A percentile compares a stretch with the other conserved stretches of the same genome.
Conservation (phyloP, 1,140 invertebrate species). For the Bombus sibiricus region DNA sequence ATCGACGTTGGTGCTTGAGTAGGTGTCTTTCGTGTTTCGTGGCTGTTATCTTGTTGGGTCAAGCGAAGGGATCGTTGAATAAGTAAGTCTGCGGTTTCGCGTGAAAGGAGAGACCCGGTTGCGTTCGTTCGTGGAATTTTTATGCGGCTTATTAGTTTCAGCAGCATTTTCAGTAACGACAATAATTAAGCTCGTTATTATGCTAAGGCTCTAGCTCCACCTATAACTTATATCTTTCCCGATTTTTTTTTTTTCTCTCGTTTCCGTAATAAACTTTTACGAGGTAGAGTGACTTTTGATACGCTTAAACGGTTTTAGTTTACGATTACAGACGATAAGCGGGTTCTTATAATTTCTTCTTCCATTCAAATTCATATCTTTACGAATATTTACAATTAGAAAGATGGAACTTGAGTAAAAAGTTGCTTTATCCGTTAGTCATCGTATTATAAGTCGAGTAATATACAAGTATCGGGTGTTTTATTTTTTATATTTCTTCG, state of each 20-base stretch:
- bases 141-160: neutral
- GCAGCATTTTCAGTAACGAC: neutral
- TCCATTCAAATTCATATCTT: no score
- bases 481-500: no score
- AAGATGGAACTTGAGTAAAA: no score
- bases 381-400: no score
- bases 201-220: neutral
- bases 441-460: no score
- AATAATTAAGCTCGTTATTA: neutral
- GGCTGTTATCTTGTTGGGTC: conserved; percentile 17
- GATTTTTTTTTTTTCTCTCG: neutral
- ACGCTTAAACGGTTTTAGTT: no score
- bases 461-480: no score
- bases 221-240: neutral
- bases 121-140: conserved; percentile 14
- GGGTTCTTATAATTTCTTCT: no score
- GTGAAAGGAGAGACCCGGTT: neutral
- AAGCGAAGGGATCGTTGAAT: conserved; percentile 26
- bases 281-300: no score
- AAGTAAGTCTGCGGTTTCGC: conserved; percentile 16
- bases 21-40: conserved; percentile 20
- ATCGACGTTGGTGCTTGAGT: neutral
- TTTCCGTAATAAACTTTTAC: neutral
- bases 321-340: no score
- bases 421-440: no score